These are phyloP conservation scores for Tetrapedia diversipes DNA, from an alignment of 2,888 invertebrate genomes.

Conservation along the genomic window DNA sequence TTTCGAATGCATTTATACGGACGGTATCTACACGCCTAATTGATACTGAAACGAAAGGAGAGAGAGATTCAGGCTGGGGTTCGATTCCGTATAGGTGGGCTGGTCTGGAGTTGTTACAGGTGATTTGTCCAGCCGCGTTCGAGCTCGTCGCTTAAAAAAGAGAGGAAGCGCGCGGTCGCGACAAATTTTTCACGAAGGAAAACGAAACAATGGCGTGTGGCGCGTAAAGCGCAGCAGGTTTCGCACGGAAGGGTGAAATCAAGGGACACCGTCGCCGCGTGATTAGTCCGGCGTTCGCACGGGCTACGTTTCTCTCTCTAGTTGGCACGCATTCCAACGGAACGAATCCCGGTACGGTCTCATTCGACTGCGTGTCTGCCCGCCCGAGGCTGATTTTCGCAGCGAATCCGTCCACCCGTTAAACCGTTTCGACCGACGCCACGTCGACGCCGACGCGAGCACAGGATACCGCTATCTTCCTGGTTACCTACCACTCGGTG, in stretches of 20 bases:
- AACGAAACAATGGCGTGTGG: slow-evolving; percentile 65
- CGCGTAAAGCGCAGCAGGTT: slow-evolving; percentile 42
- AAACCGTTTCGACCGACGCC: slow-evolving; percentile 23
- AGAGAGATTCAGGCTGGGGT: no score
- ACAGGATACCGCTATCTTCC: no score
- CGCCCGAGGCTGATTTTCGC: slow-evolving; percentile 61
- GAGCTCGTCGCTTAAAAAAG: no score
- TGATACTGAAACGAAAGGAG: no score
- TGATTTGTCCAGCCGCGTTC: no score
- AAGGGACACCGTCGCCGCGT: slow-evolving; percentile 55
- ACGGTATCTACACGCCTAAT: no score
- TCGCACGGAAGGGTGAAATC: slow-evolving; percentile 50
- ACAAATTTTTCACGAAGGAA: slow-evolving; percentile 41
- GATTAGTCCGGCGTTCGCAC: slow-evolving; percentile 77
- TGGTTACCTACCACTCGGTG: no score
- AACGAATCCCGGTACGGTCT: slow-evolving; percentile 40
- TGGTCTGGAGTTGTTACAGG: no score
- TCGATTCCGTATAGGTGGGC: no score
- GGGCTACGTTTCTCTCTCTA: slow-evolving; percentile 57
- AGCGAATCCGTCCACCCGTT: slow-evolving; percentile 49
- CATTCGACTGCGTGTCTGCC: slow-evolving; percentile 67
- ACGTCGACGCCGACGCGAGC: neutral
- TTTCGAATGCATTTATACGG: no score
- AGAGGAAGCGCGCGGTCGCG: neutral
- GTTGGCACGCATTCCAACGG: slow-evolving; percentile 70